Evolutionary conservation across 2,113 vertebrate genomes (phyloP).

Genomic region (human): DNA sequence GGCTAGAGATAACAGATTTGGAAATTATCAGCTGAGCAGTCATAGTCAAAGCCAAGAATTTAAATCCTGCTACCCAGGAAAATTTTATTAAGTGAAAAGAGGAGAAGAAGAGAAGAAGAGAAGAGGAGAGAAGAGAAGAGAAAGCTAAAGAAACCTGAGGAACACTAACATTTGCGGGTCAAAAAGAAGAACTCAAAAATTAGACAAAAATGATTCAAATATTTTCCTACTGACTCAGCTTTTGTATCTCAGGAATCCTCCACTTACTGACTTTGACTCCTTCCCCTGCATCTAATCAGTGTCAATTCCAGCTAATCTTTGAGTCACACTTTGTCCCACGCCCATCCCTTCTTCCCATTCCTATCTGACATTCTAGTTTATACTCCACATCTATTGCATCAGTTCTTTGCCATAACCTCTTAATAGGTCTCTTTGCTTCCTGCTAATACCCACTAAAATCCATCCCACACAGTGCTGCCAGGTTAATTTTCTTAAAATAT

Average conservation of each 20-base stretch:
- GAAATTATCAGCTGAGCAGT: neutral
- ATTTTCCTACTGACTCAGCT: neutral
- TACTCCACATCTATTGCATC: neutral
- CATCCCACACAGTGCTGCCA: neutral
- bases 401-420: conserved; percentile 2
- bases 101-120: neutral
- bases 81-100: neutral
- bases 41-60: neutral
- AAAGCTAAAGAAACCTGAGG: neutral
- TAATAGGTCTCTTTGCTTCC: neutral
- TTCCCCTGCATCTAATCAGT: neutral
- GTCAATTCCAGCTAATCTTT: neutral
- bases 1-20: neutral
- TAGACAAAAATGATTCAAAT: neutral
- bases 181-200: neutral
- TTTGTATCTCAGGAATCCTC: neutral
- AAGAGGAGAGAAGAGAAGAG: no score
- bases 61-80: neutral
- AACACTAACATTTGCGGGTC: neutral
- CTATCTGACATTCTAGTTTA: neutral
- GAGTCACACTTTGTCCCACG: neutral
- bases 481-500: conserved; percentile 45
- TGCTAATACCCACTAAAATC: neutral
- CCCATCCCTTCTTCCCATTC: neutral
- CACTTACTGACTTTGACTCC: neutral